A percentile compares a stretch with the other conserved stretches of the same genome.
phyloP scores from a whole-genome alignment of 2,113 vertebrate species.

The Apteryx owenii region DNA sequence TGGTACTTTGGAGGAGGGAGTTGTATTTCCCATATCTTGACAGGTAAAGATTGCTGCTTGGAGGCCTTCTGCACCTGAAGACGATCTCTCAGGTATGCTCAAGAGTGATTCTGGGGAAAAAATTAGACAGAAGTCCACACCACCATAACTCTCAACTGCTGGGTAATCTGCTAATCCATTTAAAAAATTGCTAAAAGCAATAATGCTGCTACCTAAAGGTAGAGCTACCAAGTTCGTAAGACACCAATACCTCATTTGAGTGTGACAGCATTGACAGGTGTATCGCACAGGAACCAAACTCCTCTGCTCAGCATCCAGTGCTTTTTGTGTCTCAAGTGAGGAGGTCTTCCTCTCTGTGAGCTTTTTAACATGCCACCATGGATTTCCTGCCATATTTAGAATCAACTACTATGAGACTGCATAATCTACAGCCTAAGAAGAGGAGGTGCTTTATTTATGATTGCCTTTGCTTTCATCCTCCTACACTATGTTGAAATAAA shows the following conservation, averaged over 20 bases:
- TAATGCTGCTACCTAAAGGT: neutral
- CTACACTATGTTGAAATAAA: slow-evolving; percentile 31
- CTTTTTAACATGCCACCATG: neutral
- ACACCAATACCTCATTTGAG: neutral
- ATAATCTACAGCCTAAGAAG: neutral
- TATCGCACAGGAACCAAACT: neutral
- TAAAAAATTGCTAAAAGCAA: neutral
- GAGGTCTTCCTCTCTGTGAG: neutral
- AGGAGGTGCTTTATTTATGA: neutral
- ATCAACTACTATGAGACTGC: neutral
- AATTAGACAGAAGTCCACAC: neutral
- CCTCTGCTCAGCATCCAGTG: neutral
- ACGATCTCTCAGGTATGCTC: neutral
- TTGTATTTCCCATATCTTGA: neutral
- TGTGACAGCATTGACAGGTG: neutral
- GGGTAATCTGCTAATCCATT: neutral
- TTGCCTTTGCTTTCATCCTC: slow-evolving; percentile 24
- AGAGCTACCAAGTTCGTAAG: neutral
- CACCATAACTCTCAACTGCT: neutral
- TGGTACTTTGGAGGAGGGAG: neutral
- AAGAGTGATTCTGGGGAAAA: neutral
- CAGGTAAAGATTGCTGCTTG: neutral
- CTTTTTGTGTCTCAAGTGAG: neutral
- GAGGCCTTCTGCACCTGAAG: neutral
- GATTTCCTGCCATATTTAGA: slow-evolving; percentile 5